Conservation (phyloP, 2,797 vertebrate genomes). For the Adelosebastes latens region DNA sequence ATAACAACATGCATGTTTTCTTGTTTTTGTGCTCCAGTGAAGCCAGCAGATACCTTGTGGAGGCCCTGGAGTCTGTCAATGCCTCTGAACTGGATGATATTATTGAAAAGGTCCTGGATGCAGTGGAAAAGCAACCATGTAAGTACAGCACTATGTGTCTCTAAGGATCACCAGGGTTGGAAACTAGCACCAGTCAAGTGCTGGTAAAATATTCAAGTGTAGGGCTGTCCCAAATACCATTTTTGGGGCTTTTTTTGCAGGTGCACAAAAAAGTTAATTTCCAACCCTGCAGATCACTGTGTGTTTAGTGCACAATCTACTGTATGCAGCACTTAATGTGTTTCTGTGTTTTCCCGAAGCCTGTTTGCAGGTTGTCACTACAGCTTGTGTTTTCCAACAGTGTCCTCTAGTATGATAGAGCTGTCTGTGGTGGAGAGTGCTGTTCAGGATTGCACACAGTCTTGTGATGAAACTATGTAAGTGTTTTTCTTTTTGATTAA, state of each 20-base stretch:
- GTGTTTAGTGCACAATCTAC: neutral
- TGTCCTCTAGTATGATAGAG: slow-evolving; percentile 94
- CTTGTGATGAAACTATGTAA: slow-evolving; percentile 90
- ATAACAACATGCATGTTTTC: neutral
- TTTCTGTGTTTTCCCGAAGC: neutral
- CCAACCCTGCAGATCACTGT: neutral
- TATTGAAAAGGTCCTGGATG: slow-evolving; percentile 91
- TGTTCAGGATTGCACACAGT: slow-evolving; percentile 93
- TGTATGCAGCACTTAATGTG: neutral
- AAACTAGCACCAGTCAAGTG: too few relatives aligned
- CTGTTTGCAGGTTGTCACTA: neutral
- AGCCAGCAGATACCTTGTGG: slow-evolving; percentile 88
- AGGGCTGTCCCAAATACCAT: too few relatives aligned
- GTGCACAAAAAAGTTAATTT: too few relatives aligned
- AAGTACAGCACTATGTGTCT: slow-evolving; percentile 50
- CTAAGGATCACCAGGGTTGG: too few relatives aligned
- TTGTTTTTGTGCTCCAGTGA: slow-evolving; percentile 82
- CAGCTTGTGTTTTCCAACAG: slow-evolving; percentile 71
- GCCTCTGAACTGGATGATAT: slow-evolving; percentile 88
- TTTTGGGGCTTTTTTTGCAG: too few relatives aligned
- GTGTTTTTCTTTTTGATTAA: slow-evolving; percentile 40
- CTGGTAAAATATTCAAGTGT: too few relatives aligned
- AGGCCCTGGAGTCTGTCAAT: slow-evolving; percentile 85
- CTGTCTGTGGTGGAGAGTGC: slow-evolving; percentile 87
- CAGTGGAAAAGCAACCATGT: slow-evolving; percentile 94